phyloP scores from a whole-genome alignment of 1,140 invertebrate genomes.

The Drosophila mayri region DNA sequence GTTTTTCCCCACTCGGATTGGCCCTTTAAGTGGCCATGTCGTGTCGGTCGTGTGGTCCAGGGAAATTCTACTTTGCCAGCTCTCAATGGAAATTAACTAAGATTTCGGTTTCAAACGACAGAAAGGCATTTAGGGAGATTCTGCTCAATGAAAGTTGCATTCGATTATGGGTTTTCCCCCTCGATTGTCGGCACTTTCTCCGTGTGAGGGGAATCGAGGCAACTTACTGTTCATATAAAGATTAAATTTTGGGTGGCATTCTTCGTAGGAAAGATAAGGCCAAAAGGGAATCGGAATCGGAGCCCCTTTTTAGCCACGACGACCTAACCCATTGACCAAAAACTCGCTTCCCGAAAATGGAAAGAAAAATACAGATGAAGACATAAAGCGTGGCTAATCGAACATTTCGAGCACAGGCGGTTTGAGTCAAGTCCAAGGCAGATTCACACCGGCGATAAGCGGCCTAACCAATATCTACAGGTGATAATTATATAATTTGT shows the following conservation, averaged over 20 bases:
- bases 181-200: constrained; percentile 63
- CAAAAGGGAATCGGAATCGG: constrained; percentile 37
- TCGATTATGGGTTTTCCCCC: neutral
- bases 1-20: constrained; percentile 60
- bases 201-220: constrained; percentile 19
- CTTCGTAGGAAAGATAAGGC: constrained; percentile 71
- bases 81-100: constrained; percentile 16
- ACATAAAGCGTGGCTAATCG: constrained; percentile 82
- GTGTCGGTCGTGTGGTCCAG: constrained; percentile 27
- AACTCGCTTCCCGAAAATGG: constrained; percentile 26
- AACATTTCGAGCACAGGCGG: constrained; percentile 72
- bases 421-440: constrained; percentile 51
- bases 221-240: constrained; percentile 58
- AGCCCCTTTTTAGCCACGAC: constrained; percentile 13
- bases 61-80: neutral
- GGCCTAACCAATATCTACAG: constrained; percentile 74
- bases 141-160: constrained; percentile 70
- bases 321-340: constrained; percentile 53
- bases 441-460: constrained; percentile 74
- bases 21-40: constrained; percentile 32
- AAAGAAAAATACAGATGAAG: constrained; percentile 64
- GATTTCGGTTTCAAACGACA: constrained; percentile 26
- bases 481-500: constrained; percentile 84
- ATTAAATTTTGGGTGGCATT: constrained; percentile 80
- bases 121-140: constrained; percentile 10